These are phyloP conservation scores for Chaenocephalus aceratus DNA, from an alignment of 2,113 vertebrate species.

Conservation along the genomic window DNA sequence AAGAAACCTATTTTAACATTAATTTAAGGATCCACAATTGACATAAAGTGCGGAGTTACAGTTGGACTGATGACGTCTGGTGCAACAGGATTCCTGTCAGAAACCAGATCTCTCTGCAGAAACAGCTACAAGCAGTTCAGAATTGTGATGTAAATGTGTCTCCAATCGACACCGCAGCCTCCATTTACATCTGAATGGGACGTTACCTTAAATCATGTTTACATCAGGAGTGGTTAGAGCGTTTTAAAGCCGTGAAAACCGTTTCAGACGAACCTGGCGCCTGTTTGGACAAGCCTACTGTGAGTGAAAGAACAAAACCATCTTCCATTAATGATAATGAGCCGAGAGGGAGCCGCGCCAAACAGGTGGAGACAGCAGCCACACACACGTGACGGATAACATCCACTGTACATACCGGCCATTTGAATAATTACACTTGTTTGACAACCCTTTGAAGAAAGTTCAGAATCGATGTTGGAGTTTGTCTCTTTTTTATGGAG, in stretches of 20 bases:
- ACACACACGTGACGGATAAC: neutral
- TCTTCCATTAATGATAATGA: slow-evolving; percentile 67
- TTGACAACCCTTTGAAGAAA: neutral
- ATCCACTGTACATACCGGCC: neutral
- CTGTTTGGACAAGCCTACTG: slow-evolving; percentile 85
- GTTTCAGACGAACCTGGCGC: slow-evolving; percentile 77
- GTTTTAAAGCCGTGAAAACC: slow-evolving; percentile 32
- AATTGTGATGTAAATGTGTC: slow-evolving; percentile 72
- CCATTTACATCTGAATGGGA: slow-evolving; percentile 80
- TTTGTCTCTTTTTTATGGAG: neutral
- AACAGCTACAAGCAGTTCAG: slow-evolving; percentile 17
- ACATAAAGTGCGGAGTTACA: neutral
- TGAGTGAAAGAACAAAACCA: slow-evolving; percentile 61
- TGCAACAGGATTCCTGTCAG: slow-evolving; percentile 36
- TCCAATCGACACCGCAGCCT: slow-evolving; percentile 54
- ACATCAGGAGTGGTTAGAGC: slow-evolving; percentile 58
- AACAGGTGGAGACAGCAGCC: slow-evolving; percentile 50
- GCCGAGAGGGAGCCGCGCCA: slow-evolving; percentile 43
- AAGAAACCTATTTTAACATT: neutral
- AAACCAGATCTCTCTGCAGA: slow-evolving; percentile 51
- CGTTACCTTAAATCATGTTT: slow-evolving; percentile 65
- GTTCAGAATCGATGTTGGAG: fast-evolving
- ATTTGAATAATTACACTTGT: neutral
- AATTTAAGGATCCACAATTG: neutral
- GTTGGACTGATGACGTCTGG: slow-evolving; percentile 30